Evolutionary conservation across 2,888 invertebrate genomes (phyloP).

Genomic region (Melipona bicolor): DNA sequence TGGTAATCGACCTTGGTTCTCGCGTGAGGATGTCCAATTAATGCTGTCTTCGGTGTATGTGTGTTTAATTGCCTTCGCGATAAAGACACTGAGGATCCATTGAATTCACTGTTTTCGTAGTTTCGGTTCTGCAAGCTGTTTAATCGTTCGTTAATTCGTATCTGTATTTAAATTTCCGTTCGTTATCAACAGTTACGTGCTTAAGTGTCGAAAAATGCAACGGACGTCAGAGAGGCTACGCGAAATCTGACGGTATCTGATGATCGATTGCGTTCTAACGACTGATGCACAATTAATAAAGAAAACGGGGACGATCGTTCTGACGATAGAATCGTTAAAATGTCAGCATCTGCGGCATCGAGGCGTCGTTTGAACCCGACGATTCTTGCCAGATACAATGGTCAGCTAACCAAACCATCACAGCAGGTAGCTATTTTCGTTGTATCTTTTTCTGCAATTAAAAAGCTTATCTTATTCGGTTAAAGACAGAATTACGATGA

Average conservation of each 20-base stretch:
- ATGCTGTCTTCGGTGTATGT: no score
- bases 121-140: background rate
- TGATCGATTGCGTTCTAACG: conserved; percentile 15
- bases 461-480: background rate
- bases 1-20: background rate
- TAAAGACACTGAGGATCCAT: background rate
- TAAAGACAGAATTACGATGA: background rate
- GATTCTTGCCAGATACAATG: conserved; percentile 75
- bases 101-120: background rate
- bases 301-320: conserved; percentile 20
- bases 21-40: background rate
- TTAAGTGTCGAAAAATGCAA: conserved; percentile 12
- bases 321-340: conserved; percentile 59
- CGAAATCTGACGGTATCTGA: conserved; percentile 1
- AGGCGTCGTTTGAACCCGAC: conserved; percentile 77
- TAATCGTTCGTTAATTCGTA: background rate
- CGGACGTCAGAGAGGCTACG: conserved; percentile 14
- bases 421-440: conserved; percentile 71
- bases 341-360: conserved; percentile 71
- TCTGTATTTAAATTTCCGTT: background rate
- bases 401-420: conserved; percentile 62
- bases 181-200: conserved; percentile 9
- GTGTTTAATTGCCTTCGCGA: background rate
- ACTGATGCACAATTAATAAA: conserved; percentile 32
- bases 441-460: background rate